Conservation (phyloP, 2,113 vertebrate genomes). For the Poeciliopsis prolifica region DNA sequence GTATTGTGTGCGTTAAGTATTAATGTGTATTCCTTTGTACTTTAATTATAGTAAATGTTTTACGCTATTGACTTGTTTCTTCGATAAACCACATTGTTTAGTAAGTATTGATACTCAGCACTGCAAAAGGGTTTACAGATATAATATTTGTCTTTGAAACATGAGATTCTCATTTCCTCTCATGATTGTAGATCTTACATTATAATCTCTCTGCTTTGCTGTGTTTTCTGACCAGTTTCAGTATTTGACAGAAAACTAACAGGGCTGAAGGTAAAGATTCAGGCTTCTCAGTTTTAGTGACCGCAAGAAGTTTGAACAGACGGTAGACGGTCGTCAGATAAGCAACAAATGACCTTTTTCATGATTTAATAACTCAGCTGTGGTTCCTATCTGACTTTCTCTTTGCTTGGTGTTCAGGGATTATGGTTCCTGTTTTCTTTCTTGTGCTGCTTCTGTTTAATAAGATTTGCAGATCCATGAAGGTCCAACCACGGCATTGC, state of each 20-base stretch:
- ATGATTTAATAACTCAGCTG: no score
- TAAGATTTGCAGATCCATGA: no score
- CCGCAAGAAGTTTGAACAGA: background rate
- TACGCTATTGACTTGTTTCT: no score
- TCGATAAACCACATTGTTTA: background rate
- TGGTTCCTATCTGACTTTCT: no score
- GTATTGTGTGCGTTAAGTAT: background rate
- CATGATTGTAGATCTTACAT: no score
- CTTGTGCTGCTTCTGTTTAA: no score
- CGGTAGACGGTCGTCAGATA: background rate
- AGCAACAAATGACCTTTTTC: background rate
- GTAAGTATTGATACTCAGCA: background rate
- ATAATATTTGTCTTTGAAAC: background rate
- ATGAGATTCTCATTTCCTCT: background rate
- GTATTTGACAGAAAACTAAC: background rate
- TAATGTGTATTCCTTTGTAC: background rate
- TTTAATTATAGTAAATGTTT: background rate
- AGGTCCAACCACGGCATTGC: no score
- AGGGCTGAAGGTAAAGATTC: background rate
- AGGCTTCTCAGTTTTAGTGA: background rate
- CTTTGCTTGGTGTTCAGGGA: no score
- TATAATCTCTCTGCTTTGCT: background rate
- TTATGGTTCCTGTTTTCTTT: no score
- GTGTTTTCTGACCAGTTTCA: background rate
- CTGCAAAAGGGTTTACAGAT: background rate